phyloP scores from a whole-genome alignment of 1,140 invertebrate genomes.

The Aleiodes sp. region DNA sequence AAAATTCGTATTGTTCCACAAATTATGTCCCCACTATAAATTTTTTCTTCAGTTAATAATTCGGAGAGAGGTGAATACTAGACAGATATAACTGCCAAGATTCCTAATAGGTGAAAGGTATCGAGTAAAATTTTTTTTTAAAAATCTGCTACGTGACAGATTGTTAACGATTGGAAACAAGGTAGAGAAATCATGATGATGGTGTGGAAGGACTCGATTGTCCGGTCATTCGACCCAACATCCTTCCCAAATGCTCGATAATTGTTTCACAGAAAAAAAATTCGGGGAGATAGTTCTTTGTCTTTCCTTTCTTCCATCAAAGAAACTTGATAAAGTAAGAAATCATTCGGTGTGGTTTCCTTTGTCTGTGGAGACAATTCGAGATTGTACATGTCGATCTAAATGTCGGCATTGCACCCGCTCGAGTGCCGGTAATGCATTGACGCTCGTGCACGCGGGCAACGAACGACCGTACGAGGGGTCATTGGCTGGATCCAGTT shows the following conservation, averaged over 20 bases:
- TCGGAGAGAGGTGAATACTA: no score
- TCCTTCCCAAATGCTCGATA: neutral
- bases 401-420: conserved; percentile 13
- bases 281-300: no score
- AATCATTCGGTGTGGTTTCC: neutral
- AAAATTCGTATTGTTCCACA: conserved; percentile 5
- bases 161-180: neutral
- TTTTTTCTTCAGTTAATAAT: no score
- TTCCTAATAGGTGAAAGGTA: neutral
- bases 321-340: neutral
- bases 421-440: neutral
- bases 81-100: no score
- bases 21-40: neutral
- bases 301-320: no score
- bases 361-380: neutral
- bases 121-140: no score
- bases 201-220: neutral
- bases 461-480: conserved; percentile 24
- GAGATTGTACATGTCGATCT: neutral
- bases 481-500: conserved; percentile 25
- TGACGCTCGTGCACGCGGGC: neutral
- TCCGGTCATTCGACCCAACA: neutral
- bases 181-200: neutral
- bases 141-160: neutral
- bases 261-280: neutral